Percentiles rank a stretch among this genome's conserved stretches.
These are phyloP conservation scores for Ceratina australensis DNA, from an alignment of 1,140 invertebrate genomes.

Conservation along the genomic window DNA sequence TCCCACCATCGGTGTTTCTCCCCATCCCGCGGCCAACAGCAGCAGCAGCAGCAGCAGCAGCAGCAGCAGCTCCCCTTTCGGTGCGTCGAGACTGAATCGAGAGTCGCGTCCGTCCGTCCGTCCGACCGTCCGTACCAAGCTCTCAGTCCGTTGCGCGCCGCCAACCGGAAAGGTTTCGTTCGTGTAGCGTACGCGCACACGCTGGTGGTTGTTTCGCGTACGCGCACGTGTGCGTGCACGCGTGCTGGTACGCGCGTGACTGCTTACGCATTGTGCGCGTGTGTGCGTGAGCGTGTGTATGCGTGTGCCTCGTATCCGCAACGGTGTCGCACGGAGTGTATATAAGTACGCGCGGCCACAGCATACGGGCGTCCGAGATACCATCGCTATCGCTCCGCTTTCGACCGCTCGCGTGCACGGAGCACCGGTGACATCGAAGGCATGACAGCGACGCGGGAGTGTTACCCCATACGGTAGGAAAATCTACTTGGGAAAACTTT, in stretches of 20 bases:
- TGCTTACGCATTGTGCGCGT: slow-evolving; percentile 34
- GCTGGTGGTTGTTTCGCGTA: slow-evolving; percentile 32
- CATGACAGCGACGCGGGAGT: slow-evolving; percentile 76
- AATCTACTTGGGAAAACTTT: slow-evolving; percentile 43
- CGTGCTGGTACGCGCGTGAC: slow-evolving; percentile 40
- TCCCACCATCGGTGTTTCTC: slow-evolving; percentile 22
- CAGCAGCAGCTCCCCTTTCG: slow-evolving; percentile 37
- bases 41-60: background rate
- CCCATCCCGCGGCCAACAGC: slow-evolving; percentile 17
- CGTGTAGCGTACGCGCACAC: background rate
- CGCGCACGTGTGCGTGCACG: slow-evolving; percentile 39
- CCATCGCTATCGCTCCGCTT: slow-evolving; percentile 45
- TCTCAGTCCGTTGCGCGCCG: slow-evolving; percentile 73
- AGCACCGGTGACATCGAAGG: slow-evolving; percentile 55
- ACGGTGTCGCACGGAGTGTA: slow-evolving; percentile 30
- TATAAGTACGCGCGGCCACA: slow-evolving; percentile 13
- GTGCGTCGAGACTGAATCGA: slow-evolving; percentile 18
- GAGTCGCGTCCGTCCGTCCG: too few relatives aligned
- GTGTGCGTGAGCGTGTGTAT: slow-evolving; percentile 19
- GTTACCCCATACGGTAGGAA: slow-evolving; percentile 77
- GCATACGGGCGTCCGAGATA: slow-evolving; percentile 19
- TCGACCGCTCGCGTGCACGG: slow-evolving; percentile 20
- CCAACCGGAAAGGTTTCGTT: slow-evolving; percentile 52
- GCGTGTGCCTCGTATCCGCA: slow-evolving; percentile 33
- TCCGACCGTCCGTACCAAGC: slow-evolving; percentile 54